Evolutionary conservation across 2,888 invertebrate species (phyloP).

Genomic region (Yponomeuta evonymella): DNA sequence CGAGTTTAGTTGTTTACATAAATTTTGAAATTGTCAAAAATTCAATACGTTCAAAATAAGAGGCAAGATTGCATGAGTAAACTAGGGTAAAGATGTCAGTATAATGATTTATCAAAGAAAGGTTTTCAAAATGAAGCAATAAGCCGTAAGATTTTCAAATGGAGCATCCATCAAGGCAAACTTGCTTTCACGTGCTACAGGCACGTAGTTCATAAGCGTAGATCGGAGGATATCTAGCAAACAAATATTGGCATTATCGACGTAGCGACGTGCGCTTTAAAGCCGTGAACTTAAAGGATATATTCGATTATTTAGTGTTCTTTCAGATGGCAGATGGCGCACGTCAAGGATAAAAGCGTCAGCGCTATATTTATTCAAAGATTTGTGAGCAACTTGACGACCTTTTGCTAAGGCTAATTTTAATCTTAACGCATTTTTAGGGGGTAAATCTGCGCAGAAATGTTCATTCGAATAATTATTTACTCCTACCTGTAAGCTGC

Average conservation of each 20-base stretch:
- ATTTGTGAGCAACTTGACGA: slow-evolving; percentile 8
- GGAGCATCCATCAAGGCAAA: too few relatives aligned
- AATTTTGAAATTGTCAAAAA: too few relatives aligned
- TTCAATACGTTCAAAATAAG: too few relatives aligned
- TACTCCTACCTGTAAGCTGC: too few relatives aligned
- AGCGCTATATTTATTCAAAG: slow-evolving; percentile 17
- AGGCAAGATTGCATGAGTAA: too few relatives aligned
- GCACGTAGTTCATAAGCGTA: slow-evolving; percentile 16
- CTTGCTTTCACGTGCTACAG: too few relatives aligned
- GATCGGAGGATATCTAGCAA: slow-evolving; percentile 10
- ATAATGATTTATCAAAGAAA: too few relatives aligned
- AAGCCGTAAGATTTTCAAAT: too few relatives aligned
- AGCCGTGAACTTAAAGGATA: background rate
- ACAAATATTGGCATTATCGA: background rate
- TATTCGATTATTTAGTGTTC: slow-evolving; percentile 7
- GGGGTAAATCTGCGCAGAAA: background rate
- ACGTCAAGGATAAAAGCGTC: slow-evolving; percentile 31
- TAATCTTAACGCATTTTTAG: background rate
- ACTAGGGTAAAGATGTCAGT: too few relatives aligned
- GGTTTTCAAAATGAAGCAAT: too few relatives aligned
- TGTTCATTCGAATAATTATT: too few relatives aligned
- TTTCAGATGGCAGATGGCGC: slow-evolving; percentile 29
- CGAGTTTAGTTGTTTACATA: too few relatives aligned
- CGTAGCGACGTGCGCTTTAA: background rate
- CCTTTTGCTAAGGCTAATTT: slow-evolving; percentile 12